phyloP scores from a whole-genome alignment of 2,113 vertebrate genomes.

The Myrmophylax atrothorax region DNA sequence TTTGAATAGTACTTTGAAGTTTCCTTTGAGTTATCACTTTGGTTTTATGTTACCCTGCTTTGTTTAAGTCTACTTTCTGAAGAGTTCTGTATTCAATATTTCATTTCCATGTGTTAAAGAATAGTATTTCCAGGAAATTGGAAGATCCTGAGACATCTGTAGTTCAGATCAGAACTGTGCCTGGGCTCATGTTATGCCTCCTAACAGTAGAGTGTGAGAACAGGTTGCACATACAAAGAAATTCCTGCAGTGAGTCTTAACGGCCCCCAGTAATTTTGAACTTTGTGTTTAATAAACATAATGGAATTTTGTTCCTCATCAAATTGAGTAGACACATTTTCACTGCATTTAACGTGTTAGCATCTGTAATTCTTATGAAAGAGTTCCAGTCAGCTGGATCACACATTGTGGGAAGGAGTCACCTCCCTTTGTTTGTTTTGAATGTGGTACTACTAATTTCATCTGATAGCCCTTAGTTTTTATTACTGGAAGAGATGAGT shows the following conservation, averaged over 20 bases:
- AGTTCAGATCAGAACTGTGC: neutral
- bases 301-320: neutral
- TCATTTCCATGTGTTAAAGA: neutral
- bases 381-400: neutral
- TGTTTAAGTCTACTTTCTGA: neutral
- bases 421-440: neutral
- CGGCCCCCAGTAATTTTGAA: neutral
- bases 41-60: neutral
- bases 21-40: neutral
- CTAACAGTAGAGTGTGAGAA: neutral
- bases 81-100: neutral
- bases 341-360: rapidly evolving
- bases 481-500: neutral
- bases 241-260: neutral
- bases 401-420: neutral
- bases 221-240: neutral
- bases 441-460: neutral
- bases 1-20: neutral
- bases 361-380: neutral
- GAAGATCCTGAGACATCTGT: neutral
- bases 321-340: rapidly evolving
- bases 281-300: neutral
- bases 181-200: neutral
- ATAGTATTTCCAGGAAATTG: neutral
- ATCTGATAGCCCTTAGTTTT: neutral